Evolutionary conservation across 2,888 invertebrate genomes (phyloP).

Genomic region (Neoascia interrupta): DNA sequence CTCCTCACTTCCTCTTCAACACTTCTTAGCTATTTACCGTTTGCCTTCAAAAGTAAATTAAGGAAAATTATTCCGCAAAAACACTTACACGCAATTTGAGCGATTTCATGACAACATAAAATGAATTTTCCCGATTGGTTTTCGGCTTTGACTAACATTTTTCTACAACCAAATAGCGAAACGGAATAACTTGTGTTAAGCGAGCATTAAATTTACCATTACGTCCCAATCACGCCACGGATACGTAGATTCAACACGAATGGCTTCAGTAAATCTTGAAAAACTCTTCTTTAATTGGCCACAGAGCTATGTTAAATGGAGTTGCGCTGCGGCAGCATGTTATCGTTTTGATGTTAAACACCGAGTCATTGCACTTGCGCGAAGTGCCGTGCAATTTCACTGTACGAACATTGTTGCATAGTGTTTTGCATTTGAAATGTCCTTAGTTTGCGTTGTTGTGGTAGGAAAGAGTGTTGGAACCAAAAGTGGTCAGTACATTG

Average conservation of each 20-base stretch:
- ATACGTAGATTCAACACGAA: neutral
- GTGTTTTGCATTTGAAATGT: too few species aligned
- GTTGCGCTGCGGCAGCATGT: constrained; percentile 15
- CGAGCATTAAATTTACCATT: constrained; percentile 59
- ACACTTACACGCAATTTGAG: constrained; percentile 37
- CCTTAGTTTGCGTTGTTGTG: too few species aligned
- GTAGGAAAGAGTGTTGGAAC: too few species aligned
- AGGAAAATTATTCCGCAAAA: constrained; percentile 18
- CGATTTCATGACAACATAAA: constrained; percentile 38
- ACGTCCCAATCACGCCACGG: constrained; percentile 58
- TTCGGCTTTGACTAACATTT: constrained; percentile 19
- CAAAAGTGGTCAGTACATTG: too few species aligned
- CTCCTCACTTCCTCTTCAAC: too few species aligned
- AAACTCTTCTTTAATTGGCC: constrained; percentile 50
- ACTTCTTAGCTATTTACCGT: too few species aligned
- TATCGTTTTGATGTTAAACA: constrained; percentile 55
- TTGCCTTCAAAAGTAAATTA: neutral
- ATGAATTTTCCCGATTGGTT: neutral
- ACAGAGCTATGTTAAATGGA: constrained; percentile 52
- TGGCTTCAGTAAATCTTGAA: too few species aligned
- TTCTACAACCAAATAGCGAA: constrained; percentile 55
- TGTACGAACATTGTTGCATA: too few species aligned
- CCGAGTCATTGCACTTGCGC: constrained; percentile 54
- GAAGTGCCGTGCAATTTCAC: too few species aligned
- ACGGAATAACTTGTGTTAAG: constrained; percentile 55